These are phyloP conservation scores for Alauda arvensis DNA, from an alignment of 2,797 vertebrate genomes.

Conservation along the genomic window DNA sequence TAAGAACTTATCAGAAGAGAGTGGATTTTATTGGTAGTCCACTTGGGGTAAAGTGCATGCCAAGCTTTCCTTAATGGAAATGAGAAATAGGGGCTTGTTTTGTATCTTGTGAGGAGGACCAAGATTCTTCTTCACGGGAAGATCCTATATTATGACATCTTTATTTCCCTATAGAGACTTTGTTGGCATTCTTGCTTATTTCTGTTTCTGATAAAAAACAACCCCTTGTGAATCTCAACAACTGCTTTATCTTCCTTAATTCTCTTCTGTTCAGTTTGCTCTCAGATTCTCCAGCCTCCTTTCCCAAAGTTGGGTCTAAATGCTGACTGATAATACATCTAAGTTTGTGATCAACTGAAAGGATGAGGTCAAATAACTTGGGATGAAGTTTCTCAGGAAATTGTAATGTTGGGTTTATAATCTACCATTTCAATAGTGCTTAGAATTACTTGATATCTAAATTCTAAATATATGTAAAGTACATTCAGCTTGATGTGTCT, in stretches of 20 bases:
- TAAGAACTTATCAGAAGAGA: background rate
- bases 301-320: background rate
- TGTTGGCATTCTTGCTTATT: background rate
- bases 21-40: background rate
- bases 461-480: background rate
- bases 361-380: background rate
- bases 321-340: background rate
- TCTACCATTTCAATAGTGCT: background rate
- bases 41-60: background rate
- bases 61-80: background rate
- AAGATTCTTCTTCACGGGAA: background rate
- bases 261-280: background rate
- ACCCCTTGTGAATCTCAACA: accelerated
- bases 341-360: background rate
- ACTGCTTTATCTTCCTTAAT: background rate
- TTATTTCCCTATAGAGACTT: background rate
- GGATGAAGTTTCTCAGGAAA: background rate
- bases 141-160: background rate
- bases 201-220: background rate
- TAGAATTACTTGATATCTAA: background rate
- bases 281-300: background rate
- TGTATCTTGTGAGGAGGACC: background rate
- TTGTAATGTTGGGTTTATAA: background rate
- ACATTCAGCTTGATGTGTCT: background rate
- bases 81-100: background rate